phyloP scores from a whole-genome alignment of 2,888 invertebrate species.

The Trimorus sp. region DNA sequence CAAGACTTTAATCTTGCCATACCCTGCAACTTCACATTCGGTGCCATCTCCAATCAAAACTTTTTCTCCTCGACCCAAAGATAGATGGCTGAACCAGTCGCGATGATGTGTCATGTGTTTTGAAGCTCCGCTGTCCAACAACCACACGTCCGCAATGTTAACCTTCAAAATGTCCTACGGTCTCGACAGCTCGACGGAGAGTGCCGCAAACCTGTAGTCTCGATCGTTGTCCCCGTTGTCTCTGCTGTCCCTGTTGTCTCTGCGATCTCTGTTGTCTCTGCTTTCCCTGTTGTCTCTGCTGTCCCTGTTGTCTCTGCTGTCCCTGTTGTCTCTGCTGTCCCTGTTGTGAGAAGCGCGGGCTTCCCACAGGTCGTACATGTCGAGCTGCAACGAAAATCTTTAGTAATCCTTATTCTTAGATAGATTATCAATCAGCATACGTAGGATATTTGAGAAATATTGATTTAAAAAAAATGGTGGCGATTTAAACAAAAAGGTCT shows the following conservation, averaged over 20 bases:
- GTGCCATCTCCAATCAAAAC: constrained; percentile 31
- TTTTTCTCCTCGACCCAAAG: not conserved
- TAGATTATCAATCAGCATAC: too few species aligned
- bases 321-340: too few species aligned
- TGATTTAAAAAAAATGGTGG: too few species aligned
- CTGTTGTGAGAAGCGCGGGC: too few species aligned
- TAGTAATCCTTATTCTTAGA: too few species aligned
- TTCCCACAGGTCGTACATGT: too few species aligned
- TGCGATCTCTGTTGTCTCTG: not conserved
- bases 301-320: too few species aligned
- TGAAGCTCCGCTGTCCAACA: constrained; percentile 49
- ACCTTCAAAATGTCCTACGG: not conserved
- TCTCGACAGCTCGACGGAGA: constrained; percentile 2
- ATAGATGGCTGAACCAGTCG: constrained; percentile 30
- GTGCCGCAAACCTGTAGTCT: not conserved
- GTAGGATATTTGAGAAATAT: too few species aligned
- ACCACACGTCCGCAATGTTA: constrained; percentile 24
- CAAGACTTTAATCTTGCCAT: constrained; percentile 19
- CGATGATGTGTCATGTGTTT: constrained; percentile 47
- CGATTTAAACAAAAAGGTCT: too few species aligned
- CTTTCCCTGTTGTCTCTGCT: not conserved
- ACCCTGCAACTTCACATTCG: constrained; percentile 22
- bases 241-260: not conserved
- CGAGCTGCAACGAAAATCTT: too few species aligned
- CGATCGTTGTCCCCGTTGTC: not conserved